Evolutionary conservation across 1,140 invertebrate species (phyloP).

Genomic region (Mactra quadrangularis): DNA sequence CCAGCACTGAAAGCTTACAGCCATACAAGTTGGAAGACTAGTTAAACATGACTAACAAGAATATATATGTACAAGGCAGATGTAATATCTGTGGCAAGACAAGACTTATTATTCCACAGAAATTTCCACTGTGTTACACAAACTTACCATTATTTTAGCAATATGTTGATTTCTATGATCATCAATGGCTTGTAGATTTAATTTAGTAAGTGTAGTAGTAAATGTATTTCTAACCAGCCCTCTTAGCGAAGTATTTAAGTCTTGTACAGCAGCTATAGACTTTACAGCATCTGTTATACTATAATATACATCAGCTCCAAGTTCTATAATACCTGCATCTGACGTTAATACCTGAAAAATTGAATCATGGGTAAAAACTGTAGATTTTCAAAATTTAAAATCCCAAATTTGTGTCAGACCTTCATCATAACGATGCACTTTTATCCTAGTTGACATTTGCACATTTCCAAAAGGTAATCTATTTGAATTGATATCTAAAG

Average conservation of each 20-base stretch:
- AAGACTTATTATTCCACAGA: no score
- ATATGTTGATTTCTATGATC: conserved; percentile 55
- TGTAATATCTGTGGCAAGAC: no score
- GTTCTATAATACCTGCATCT: conserved; percentile 78
- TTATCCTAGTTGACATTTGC: no score
- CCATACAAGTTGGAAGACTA: no score
- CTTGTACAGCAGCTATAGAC: conserved; percentile 77
- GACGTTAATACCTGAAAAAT: conserved; percentile 74
- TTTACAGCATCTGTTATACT: conserved; percentile 70
- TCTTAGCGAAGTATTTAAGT: conserved; percentile 77
- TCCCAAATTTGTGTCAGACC: no score
- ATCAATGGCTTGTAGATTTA: conserved; percentile 73
- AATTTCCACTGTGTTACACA: no score
- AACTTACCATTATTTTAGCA: conserved; percentile 27
- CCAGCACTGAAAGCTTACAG: no score
- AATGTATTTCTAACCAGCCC: conserved; percentile 75
- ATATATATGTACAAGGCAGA: no score
- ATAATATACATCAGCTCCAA: conserved; percentile 79
- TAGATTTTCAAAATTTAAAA: not conserved
- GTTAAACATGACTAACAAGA: no score
- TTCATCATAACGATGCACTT: no score
- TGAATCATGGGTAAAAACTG: not conserved
- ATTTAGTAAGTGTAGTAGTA: conserved; percentile 70
- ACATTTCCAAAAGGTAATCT: no score
- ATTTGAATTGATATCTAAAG: no score